phyloP scores from a whole-genome alignment of 2,888 invertebrate species.

The Lycocerus yunnanus region DNA sequence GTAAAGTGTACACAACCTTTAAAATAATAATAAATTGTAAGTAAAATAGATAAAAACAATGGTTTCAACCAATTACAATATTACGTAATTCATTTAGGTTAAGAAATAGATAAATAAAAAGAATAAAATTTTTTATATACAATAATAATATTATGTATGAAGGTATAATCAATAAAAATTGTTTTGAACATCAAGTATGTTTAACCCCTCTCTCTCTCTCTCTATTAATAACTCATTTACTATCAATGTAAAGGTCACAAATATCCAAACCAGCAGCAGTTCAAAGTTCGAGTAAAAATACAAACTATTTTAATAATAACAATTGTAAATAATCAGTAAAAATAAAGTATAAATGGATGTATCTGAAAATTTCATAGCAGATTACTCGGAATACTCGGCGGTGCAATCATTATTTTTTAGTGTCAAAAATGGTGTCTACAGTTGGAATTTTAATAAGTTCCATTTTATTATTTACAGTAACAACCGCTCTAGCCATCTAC shows the following conservation, averaged over 20 bases:
- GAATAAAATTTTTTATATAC: too few species aligned
- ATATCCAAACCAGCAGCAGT: not conserved
- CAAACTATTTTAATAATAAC: not conserved
- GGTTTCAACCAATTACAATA: too few species aligned
- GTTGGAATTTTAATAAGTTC: not conserved
- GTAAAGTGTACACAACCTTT: too few species aligned
- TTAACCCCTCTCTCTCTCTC: too few species aligned
- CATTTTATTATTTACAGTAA: not conserved
- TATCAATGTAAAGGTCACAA: not conserved
- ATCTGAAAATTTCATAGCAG: not conserved
- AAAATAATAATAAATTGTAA: too few species aligned
- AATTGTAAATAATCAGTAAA: not conserved
- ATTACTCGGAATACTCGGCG: not conserved
- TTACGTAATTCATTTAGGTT: too few species aligned
- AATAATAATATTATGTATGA: too few species aligned
- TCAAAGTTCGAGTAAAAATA: not conserved
- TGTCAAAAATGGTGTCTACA: not conserved
- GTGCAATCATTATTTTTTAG: not conserved
- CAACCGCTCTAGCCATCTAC: not conserved
- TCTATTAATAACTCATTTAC: not conserved
- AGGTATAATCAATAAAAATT: not conserved
- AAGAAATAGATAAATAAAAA: not conserved
- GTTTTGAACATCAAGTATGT: not conserved
- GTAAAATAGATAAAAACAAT: too few species aligned
- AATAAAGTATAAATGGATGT: not conserved